Base-by-base conservation (phyloP, 2,113 vertebrate genomes). In the Pollimyrus isidori region DNA sequence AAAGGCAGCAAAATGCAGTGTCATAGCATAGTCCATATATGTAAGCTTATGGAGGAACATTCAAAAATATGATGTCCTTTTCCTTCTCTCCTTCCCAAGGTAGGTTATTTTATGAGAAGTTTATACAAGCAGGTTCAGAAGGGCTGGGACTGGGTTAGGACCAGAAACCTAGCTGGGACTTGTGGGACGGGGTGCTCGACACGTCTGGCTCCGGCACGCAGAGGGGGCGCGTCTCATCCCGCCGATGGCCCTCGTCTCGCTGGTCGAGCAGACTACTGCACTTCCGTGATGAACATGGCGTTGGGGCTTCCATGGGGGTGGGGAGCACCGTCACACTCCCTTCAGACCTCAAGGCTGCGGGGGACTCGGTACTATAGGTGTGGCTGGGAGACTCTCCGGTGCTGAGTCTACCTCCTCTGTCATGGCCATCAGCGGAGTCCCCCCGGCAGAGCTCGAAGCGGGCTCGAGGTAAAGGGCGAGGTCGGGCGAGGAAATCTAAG, bases 331-430 rank as follows among this genome's bases (percentile, higher is more conserved):
- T 95, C 89, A 95, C 96, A 93, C 96, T 97, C 73, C 96, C 95
- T 58, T 97, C 96, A 90, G 97, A 97, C 95, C 99, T 98, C 89
- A 97, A 94, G 49, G 98, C 98, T 91, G 97, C 97, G 46, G 98
- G 98, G 2, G 98, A 99, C 92, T 97, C 98, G 50, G 98, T 98
- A 95, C 98, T 98, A 92, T 97, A 98, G 89, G 97, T 97, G 93
- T 97, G 97, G 89, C 97, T 97, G 0, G 98, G 97, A 87, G 97
- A 98, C 88, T 97, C 95, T 17, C 97, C 95, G 50, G 95, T 96
- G 87, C 92, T 96, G 49, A 86, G 86, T 42, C 88, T 88, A 3
- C 94, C 94, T 3, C 89, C 93, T 62, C 92, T 82, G 19, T 95
- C 94, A 91, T 90, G 90, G 0, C 94, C 93, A 88, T 95, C 96